Base-by-base conservation (phyloP, 2,797 vertebrate genomes). In the Danio tinwini region DNA sequence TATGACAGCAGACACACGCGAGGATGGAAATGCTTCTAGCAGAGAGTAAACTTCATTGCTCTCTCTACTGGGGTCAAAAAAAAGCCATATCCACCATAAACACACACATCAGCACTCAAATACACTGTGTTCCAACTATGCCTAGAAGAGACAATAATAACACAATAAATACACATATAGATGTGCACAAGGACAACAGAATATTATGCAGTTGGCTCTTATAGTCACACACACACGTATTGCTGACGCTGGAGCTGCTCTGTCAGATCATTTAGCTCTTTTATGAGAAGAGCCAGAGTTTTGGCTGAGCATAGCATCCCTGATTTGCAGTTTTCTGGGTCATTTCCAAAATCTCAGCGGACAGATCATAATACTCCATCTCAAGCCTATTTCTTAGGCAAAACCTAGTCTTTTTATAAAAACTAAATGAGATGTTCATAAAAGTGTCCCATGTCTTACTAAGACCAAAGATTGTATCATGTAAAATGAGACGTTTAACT, bases 11-110 rank as follows among this genome's bases (percentile, higher is more conserved):
- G 47, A 16, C 16, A 42, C 59, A 74, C 29, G 58, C 47, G 63
- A 52, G 13, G 61, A 55, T 79, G 50, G 56, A 79, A 84, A 74
- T 76, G 67, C 49, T 84, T 58, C 56, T 59, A 69, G 65, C 76
- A 76, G 75, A 78, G 73, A 61, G 53, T 78, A 74, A 79, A 79
- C 76, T 56, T 68, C 11, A 58, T 52, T 52, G 7, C 56, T 80
- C 29, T 29, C 77, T 75, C 39, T 52, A 21, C 42, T 70, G 47
- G 58, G 77, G 73, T 80, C 80, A 68, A 7, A 58, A 17, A 74
- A 47, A 75, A 71, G 71, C 53, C 80, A 55, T 13, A 53, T 71
- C 3, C 53, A 75, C 47, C 47, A 69, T 75, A 65, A 70, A 75
- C 59, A 72, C 19, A 65, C 6, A 52, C 16, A n/a, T 2, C 45